Evolutionary conservation across 2,113 vertebrate species (phyloP).

Genomic region (Zingel zingel): DNA sequence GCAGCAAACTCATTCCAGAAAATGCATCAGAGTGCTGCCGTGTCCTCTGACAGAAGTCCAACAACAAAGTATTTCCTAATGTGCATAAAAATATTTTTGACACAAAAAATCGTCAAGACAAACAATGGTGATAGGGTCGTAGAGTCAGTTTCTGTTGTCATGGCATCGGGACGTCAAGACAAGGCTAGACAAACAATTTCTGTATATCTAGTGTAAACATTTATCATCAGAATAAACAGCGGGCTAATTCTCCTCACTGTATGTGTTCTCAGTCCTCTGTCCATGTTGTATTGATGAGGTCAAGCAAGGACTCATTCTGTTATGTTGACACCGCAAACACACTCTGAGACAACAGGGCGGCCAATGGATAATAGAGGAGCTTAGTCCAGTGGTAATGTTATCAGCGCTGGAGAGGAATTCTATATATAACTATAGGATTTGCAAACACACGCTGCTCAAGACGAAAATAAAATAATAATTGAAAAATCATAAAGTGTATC

Average conservation of each 20-base stretch:
- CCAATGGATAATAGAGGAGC: constrained; percentile 45
- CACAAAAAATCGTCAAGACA: neutral
- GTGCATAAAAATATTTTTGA: neutral
- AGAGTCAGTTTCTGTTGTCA: constrained; percentile 30
- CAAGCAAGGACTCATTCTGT: constrained; percentile 53
- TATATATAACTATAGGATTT: constrained; percentile 53
- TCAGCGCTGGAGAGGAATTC: constrained; percentile 41
- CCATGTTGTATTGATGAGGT: constrained; percentile 68
- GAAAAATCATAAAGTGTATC: constrained; percentile 16
- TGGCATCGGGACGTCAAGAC: constrained; percentile 11
- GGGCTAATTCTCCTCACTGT: constrained; percentile 27
- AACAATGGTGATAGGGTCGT: neutral
- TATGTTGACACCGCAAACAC: constrained; percentile 69
- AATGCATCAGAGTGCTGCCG: constrained; percentile 15
- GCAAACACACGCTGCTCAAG: constrained; percentile 18
- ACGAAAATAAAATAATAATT: constrained; percentile 26
- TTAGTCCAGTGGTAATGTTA: constrained; percentile 44
- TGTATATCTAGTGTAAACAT: constrained; percentile 47
- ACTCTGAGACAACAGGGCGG: constrained; percentile 41
- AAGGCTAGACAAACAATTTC: neutral
- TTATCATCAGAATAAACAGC: constrained; percentile 53
- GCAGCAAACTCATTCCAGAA: constrained; percentile 19
- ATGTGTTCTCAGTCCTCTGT: constrained; percentile 24
- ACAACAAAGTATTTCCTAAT: constrained; percentile 32
- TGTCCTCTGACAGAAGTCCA: constrained; percentile 13